Evolutionary conservation across 1,140 invertebrate species (phyloP).

Genomic region (Drosophila bocki): DNA sequence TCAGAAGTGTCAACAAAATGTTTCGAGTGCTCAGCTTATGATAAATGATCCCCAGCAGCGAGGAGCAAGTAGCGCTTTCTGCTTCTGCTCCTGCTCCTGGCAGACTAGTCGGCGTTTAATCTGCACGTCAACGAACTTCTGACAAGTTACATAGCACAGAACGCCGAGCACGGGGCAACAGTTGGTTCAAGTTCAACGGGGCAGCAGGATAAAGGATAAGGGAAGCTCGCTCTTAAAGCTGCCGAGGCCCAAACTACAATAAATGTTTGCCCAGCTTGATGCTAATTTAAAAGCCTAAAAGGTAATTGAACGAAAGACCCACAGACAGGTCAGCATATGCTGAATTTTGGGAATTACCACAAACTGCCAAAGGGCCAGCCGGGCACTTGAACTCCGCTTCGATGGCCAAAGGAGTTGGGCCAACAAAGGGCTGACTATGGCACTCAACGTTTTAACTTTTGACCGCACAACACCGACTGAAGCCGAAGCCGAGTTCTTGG

Average conservation of each 20-base stretch:
- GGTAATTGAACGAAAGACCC: conserved; percentile 37
- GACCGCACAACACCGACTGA: conserved; percentile 42
- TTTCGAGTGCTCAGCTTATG: conserved; percentile 55
- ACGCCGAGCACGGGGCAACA: conserved; percentile 69
- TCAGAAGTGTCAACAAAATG: conserved; percentile 59
- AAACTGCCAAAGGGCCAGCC: conserved; percentile 29
- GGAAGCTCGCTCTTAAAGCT: conserved; percentile 30
- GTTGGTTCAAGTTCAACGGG: conserved; percentile 62
- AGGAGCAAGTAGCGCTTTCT: background rate
- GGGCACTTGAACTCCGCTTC: conserved; percentile 22
- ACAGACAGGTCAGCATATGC: conserved; percentile 19
- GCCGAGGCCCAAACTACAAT: conserved; percentile 4
- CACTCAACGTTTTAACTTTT: conserved; percentile 60
- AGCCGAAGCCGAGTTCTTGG: conserved; percentile 16
- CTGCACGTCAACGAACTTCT: conserved; percentile 77
- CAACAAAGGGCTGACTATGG: conserved; percentile 43
- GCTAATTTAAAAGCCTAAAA: conserved; percentile 39
- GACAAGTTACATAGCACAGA: conserved; percentile 75
- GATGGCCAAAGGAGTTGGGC: conserved; percentile 43
- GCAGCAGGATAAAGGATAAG: conserved; percentile 2
- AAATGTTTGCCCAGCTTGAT: conserved; percentile 41
- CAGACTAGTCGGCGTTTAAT: conserved; percentile 61
- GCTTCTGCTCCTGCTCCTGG: conserved; percentile 49
- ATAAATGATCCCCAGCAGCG: conserved; percentile 68
- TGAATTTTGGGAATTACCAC: conserved; percentile 41